Evolutionary conservation across 1,140 invertebrate genomes (phyloP).

Genomic region (Drosophila miranda): DNA sequence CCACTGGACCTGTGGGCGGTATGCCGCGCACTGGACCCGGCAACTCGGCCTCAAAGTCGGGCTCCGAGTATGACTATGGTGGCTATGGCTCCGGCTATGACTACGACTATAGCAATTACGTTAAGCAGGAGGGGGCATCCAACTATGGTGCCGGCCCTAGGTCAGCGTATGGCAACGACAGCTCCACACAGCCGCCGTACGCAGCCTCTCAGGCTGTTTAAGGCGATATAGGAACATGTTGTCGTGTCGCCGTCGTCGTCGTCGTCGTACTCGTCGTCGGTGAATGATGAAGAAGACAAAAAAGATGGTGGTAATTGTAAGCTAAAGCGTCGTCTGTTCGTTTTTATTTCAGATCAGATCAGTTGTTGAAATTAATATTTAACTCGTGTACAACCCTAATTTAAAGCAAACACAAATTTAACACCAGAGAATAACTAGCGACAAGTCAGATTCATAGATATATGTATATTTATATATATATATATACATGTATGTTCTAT

Average conservation of each 20-base stretch:
- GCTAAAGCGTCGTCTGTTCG: constrained; percentile 81
- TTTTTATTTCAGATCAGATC: constrained; percentile 76
- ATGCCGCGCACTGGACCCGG: constrained; percentile 81
- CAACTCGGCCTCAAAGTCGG: constrained; percentile 79
- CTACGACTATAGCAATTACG: constrained; percentile 82
- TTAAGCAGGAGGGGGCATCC: constrained; percentile 78
- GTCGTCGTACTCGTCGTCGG: constrained; percentile 48
- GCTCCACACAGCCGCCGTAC: constrained; percentile 81
- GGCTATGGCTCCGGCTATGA: constrained; percentile 82
- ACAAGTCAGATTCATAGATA: constrained; percentile 71
- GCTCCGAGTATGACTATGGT: constrained; percentile 82
- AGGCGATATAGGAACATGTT: constrained; percentile 24
- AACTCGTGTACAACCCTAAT: constrained; percentile 73
- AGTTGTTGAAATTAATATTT: constrained; percentile 81
- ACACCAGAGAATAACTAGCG: constrained; percentile 58
- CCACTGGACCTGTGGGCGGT: constrained; percentile 78
- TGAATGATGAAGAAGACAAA: constrained; percentile 74
- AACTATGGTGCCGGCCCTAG: constrained; percentile 79
- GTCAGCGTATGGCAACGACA: constrained; percentile 81
- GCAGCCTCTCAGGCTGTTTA: constrained; percentile 82
- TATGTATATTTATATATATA: constrained; percentile 15
- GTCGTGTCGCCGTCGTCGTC: constrained; percentile 40
- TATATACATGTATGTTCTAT: constrained; percentile 63
- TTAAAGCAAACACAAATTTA: constrained; percentile 61
- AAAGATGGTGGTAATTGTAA: constrained; percentile 80